phyloP scores from a whole-genome alignment of 2,797 vertebrate genomes.

The Lemur catta region DNA sequence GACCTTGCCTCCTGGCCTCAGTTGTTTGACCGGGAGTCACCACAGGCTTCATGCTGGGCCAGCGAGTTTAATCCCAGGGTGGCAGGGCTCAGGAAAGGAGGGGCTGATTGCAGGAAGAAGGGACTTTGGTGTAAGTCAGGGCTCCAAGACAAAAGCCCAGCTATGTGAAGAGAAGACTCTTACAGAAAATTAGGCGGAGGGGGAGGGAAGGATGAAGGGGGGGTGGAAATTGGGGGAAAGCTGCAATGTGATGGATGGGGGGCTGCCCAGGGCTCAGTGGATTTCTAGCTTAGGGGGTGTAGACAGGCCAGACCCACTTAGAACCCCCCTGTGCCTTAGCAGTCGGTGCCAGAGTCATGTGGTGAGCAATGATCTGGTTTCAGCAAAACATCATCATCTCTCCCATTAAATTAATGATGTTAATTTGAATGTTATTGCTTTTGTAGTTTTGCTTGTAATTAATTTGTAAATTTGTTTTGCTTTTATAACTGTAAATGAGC shows the following conservation, averaged over 20 bases:
- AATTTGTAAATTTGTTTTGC: slow-evolving; percentile 70
- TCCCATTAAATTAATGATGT: slow-evolving; percentile 72
- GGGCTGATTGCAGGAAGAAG: neutral
- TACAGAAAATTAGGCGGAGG: neutral
- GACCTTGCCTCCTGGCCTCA: neutral
- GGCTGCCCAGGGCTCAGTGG: neutral
- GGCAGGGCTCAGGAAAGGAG: neutral
- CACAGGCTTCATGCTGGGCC: neutral
- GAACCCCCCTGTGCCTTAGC: neutral
- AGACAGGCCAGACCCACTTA: neutral
- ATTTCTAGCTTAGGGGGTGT: neutral
- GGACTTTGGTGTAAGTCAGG: neutral
- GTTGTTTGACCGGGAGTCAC: neutral
- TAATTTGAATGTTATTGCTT: slow-evolving; percentile 71
- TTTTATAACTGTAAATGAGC: slow-evolving; percentile 64
- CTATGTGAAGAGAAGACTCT: neutral
- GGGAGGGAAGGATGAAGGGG: neutral
- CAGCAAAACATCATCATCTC: slow-evolving; percentile 63
- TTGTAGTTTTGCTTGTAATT: slow-evolving; percentile 70
- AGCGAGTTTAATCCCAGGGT: neutral
- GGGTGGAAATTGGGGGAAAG: neutral
- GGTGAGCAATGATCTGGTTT: slow-evolving; percentile 38
- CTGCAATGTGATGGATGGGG: neutral
- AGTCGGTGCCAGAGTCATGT: neutral
- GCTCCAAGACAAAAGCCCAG: neutral